These are phyloP conservation scores for Strigamia crassipes DNA, from an alignment of 2,888 invertebrate species.

Conservation along the genomic window DNA sequence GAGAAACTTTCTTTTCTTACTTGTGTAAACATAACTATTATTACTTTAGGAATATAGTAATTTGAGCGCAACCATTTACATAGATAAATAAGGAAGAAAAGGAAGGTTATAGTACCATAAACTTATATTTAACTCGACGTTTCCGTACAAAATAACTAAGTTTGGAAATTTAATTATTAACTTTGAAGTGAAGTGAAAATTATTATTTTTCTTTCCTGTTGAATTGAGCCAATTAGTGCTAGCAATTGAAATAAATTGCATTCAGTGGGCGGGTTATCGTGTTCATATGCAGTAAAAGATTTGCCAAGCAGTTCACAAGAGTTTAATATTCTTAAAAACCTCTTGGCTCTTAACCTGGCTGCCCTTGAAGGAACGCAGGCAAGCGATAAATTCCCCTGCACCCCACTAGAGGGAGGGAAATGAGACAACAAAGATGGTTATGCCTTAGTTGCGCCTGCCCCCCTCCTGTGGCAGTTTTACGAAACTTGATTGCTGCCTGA, in stretches of 20 bases:
- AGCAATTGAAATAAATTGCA: slow-evolving; percentile 38
- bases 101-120: too few species aligned
- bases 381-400: slow-evolving; percentile 38
- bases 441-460: slow-evolving; percentile 28
- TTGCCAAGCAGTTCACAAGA: not conserved
- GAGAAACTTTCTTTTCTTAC: not conserved
- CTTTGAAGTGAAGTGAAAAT: not conserved
- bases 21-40: too few species aligned
- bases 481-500: slow-evolving; percentile 35
- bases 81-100: too few species aligned
- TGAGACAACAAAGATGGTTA: slow-evolving; percentile 15
- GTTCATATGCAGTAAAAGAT: slow-evolving; percentile 37
- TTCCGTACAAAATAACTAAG: too few species aligned
- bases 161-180: too few species aligned
- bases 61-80: too few species aligned
- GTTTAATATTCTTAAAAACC: slow-evolving; percentile 31
- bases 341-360: slow-evolving; percentile 40
- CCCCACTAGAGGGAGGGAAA: slow-evolving; percentile 11
- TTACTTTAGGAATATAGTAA: too few species aligned
- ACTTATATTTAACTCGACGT: too few species aligned
- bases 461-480: slow-evolving; percentile 25
- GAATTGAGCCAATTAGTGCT: not conserved
- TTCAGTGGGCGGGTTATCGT: slow-evolving; percentile 23
- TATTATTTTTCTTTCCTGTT: not conserved
- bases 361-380: slow-evolving; percentile 34